Evolutionary conservation across 2,113 vertebrate genomes (phyloP).

Genomic region (Oncorhynchus mykiss): DNA sequence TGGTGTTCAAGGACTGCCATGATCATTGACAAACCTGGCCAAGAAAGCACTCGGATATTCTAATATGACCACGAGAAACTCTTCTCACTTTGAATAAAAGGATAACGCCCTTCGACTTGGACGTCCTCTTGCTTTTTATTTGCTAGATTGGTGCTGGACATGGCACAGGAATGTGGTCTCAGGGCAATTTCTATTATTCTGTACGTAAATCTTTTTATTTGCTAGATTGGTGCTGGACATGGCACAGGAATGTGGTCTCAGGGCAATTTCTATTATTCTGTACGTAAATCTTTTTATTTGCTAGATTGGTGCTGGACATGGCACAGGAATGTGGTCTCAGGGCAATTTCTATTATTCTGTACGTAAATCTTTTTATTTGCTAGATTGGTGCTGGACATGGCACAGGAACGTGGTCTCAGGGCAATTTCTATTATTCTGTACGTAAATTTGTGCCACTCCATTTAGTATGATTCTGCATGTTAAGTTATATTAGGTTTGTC

Average conservation of each 20-base stretch:
- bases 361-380: slow-evolving; percentile 7
- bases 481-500: no score
- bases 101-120: slow-evolving; percentile 29
- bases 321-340: background rate
- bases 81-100: slow-evolving; percentile 33
- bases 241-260: background rate
- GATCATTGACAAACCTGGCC: slow-evolving; percentile 45
- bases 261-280: no score
- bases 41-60: slow-evolving; percentile 62
- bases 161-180: background rate
- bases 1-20: slow-evolving; percentile 43
- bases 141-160: slow-evolving; percentile 11
- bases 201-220: no score
- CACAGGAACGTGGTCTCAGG: background rate
- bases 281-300: no score
- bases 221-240: background rate
- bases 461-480: no score
- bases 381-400: slow-evolving; percentile 7
- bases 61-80: slow-evolving; percentile 21
- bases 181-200: no score
- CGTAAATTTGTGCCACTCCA: no score
- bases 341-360: no score
- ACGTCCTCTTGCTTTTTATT: slow-evolving; percentile 19
- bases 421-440: no score
- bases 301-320: slow-evolving; percentile 9